A percentile compares a stretch with the other conserved stretches of the same genome.
Evolutionary conservation across 2,113 vertebrate species (phyloP).

Genomic region (Cromileptes altivelis): DNA sequence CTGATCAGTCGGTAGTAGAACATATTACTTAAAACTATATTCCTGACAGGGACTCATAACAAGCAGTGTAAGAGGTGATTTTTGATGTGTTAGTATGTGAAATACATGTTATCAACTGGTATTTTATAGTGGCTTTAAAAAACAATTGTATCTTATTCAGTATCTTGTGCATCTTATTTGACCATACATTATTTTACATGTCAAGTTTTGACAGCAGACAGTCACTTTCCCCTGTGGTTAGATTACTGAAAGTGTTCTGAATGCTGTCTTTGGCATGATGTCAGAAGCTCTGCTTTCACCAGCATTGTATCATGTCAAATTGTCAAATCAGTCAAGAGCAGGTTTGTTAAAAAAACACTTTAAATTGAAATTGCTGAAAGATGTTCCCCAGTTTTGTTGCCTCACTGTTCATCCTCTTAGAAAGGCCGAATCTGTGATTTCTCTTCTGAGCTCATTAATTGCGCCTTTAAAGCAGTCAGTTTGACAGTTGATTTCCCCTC

Average conservation of each 20-base stretch:
- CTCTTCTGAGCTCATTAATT: not conserved
- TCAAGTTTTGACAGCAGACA: not conserved
- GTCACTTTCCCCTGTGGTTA: slow-evolving; percentile 11
- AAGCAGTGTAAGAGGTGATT: not conserved
- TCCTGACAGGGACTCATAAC: no score
- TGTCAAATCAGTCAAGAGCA: not conserved
- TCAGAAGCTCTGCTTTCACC: slow-evolving; percentile 1
- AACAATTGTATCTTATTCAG: not conserved
- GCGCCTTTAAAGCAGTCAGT: not conserved
- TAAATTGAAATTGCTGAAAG: not conserved
- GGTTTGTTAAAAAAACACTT: not conserved
- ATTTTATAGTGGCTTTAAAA: not conserved
- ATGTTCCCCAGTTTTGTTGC: not conserved
- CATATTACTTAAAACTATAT: not conserved
- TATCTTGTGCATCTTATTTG: not conserved
- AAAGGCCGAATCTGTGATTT: not conserved
- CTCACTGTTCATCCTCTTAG: not conserved
- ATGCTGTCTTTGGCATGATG: not conserved
- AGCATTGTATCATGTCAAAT: not conserved
- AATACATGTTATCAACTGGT: not conserved
- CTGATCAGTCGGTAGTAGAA: not conserved
- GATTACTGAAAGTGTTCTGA: not conserved
- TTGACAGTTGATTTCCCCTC: slow-evolving; percentile 35
- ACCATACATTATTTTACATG: not conserved
- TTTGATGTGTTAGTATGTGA: not conserved